A percentile compares a stretch with the other conserved stretches of the same genome.
These are phyloP conservation scores for Haliclona indistincta DNA, from an alignment of 37 sponge, comb jelly and placozoan species.

Conservation along the genomic window DNA sequence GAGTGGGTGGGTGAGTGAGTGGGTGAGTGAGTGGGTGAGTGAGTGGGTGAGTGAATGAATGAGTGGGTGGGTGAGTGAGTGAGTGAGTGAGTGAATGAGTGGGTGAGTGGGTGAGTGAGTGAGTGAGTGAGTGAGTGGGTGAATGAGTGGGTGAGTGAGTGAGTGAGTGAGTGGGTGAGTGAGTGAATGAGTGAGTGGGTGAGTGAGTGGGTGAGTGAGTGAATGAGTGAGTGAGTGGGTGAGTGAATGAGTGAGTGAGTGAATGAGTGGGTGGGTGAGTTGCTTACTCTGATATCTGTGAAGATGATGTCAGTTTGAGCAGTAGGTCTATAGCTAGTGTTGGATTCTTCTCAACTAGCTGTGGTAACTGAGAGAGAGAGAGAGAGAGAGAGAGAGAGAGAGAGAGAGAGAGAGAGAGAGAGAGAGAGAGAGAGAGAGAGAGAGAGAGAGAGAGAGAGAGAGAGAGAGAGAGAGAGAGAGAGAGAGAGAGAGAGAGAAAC, in stretches of 20 bases:
- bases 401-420: background rate
- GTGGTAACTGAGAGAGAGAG: constrained; percentile 61
- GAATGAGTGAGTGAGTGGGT: background rate
- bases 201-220: background rate
- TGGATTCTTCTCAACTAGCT: constrained; percentile 93
- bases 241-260: background rate
- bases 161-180: background rate
- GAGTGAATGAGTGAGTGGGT: background rate
- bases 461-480: constrained; percentile 22
- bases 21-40: no score
- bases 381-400: background rate
- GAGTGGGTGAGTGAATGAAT: no score
- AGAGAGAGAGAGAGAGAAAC: constrained; percentile 11
- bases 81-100: background rate
- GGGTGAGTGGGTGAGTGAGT: background rate
- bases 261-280: background rate
- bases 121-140: background rate
- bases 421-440: background rate
- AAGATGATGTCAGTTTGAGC: constrained; percentile 69
- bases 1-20: background rate
- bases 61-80: background rate
- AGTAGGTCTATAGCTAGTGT: constrained; percentile 89
- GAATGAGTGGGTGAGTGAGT: background rate
- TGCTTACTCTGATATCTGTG: constrained; percentile 81
- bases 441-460: constrained; percentile 22